Evolutionary conservation across 2,113 vertebrate species (phyloP), one percentile per base, ranked within the genome.

Genomic region (Hippolais icterina): DNA sequence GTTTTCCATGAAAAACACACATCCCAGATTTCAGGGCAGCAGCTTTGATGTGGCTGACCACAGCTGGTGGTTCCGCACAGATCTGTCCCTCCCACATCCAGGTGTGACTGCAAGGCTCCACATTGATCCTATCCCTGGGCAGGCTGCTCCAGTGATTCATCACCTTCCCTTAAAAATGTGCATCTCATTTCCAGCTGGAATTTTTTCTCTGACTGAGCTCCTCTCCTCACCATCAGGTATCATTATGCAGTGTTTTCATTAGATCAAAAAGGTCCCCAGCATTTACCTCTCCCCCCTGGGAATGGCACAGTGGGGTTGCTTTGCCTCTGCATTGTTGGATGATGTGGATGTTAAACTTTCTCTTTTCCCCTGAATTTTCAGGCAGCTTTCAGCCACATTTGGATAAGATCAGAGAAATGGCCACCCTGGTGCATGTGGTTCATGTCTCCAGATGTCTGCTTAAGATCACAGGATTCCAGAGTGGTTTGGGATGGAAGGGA

Each of bases 351-450:
- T 68, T n/a, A 37, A 95, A 35, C 15, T 82, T 68, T 41, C 83
- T 59, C 12, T 21, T 76, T 87, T 19, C 29, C 35, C 35, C 39
- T 35, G 61, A 25, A 29, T 86, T 68, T 46, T 28, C 87, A 35
- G 29, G 53, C 33, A 46, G 28, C 46, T 88, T 54, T 53, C n/a
- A 44, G 33, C 9, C 20, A n/a, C 13, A 1, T 24, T 64, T 46
- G 64, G 69, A 19, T 27, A 10, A 50, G 75, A 88, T 39, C 54
- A 78, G 79, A 41, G 29, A 11, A 77, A 37, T 0, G 11, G 49
- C 53, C 12, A 2, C 0, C 12, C 35, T 69, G 35, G 20, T 42
- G 23, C 46, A 31, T 0, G 0, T 12, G 13, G 27, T n/a, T 39
- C 37, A 13, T 25, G 24, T 47, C 68, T 71, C 53, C 37, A 33